A percentile compares a stretch with the other conserved stretches of the same genome.
Conservation (phyloP, 2,797 vertebrate species). For the Myripristis murdjan region DNA sequence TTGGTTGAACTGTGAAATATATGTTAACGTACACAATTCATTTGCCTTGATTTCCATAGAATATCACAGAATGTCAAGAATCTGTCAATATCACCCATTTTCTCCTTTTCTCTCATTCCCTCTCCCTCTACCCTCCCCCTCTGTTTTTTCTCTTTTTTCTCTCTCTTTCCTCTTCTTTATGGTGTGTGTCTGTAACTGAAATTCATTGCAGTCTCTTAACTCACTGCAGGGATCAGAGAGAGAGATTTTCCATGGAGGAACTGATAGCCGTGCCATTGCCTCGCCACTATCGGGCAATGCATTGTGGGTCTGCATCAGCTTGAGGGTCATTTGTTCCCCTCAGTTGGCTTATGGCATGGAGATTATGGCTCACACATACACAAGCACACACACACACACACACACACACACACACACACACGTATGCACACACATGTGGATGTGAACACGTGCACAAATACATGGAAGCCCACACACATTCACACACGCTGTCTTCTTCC, state of each 20-base stretch:
- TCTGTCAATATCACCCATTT: constrained; percentile 6
- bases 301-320: constrained; percentile 54
- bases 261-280: constrained; percentile 44
- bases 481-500: no score
- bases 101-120: background rate
- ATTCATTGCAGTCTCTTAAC: constrained; percentile 43
- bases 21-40: no score
- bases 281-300: constrained; percentile 47
- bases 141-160: background rate
- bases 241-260: constrained; percentile 44
- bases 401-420: constrained; percentile 31
- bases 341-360: no score
- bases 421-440: no score
- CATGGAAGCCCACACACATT: no score
- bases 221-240: constrained; percentile 52
- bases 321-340: constrained; percentile 63
- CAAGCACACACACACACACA: no score
- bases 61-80: no score
- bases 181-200: constrained; percentile 56
- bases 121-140: no score
- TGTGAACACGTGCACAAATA: no score
- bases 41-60: no score
- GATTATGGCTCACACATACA: constrained; percentile 19
- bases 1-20: no score
- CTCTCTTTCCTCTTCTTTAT: constrained; percentile 26